Conservation (phyloP, 2,113 vertebrate species). For the Cercocebus atys region DNA sequence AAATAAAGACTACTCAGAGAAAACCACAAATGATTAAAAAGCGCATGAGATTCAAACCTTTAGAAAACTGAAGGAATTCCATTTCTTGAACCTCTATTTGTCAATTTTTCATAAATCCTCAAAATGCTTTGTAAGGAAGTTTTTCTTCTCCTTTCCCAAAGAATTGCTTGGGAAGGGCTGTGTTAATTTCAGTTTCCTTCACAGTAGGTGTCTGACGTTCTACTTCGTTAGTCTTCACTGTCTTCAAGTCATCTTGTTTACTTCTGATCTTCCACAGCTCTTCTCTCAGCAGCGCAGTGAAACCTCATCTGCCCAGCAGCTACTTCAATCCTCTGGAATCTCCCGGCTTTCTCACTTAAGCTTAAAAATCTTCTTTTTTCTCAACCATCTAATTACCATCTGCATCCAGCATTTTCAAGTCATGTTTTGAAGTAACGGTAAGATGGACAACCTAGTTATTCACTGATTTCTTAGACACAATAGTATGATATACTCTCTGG, state of each 20-base stretch:
- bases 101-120: conserved; percentile 63
- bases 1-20: neutral
- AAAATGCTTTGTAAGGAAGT: conserved; percentile 88
- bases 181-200: conserved; percentile 83
- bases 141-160: conserved; percentile 90
- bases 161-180: conserved; percentile 89
- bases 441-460: neutral
- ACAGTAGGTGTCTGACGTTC: conserved; percentile 60
- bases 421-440: neutral
- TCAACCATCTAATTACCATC: neutral
- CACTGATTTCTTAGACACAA: neutral
- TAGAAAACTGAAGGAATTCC: neutral
- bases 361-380: neutral
- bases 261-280: neutral
- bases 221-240: neutral
- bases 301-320: neutral
- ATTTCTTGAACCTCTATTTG: neutral
- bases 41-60: neutral
- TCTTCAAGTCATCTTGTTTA: neutral
- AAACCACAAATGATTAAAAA: neutral
- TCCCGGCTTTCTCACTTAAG: neutral
- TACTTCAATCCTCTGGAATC: neutral
- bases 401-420: neutral
- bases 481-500: neutral
- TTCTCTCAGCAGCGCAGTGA: neutral